These are phyloP conservation scores for Orcinus orca DNA, from an alignment of 2,113 vertebrate genomes.

Conservation along the genomic window DNA sequence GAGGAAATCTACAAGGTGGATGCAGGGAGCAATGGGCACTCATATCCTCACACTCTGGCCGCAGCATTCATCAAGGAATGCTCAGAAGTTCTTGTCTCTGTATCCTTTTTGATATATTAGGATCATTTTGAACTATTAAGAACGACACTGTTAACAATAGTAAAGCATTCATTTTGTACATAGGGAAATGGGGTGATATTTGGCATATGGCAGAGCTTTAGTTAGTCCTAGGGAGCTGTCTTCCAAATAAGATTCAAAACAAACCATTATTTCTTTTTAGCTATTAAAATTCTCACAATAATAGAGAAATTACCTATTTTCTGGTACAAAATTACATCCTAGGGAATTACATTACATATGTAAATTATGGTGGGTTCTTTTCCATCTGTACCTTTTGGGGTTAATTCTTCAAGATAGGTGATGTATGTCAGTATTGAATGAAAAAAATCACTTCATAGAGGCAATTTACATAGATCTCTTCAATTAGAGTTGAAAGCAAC, in stretches of 20 bases:
- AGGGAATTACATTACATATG: conserved; percentile 57
- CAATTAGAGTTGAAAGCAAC: conserved; percentile 31
- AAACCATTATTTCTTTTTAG: conserved; percentile 31
- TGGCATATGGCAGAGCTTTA: not conserved
- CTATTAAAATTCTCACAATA: conserved; percentile 50
- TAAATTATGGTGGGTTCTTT: conserved; percentile 54
- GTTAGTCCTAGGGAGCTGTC: not conserved
- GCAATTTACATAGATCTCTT: conserved; percentile 42
- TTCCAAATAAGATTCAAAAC: conserved; percentile 40
- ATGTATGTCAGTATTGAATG: not conserved
- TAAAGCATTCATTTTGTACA: not conserved
- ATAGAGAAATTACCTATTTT: conserved; percentile 55
- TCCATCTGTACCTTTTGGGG: conserved; percentile 36
- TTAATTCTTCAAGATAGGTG: conserved; percentile 57
- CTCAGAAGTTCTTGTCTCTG: not conserved
- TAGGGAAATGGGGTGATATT: not conserved
- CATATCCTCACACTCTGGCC: fast-evolving
- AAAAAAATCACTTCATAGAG: conserved; percentile 33
- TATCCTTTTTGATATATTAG: not conserved
- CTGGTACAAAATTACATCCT: conserved; percentile 46
- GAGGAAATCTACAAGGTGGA: not conserved
- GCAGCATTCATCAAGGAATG: not conserved
- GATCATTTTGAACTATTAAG: not conserved
- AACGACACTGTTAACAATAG: not conserved
- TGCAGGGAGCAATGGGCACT: no score